A percentile compares a stretch with the other conserved stretches of the same genome.
phyloP scores from a whole-genome alignment of 1,140 invertebrate species.

The Sminthurides bifidus region DNA sequence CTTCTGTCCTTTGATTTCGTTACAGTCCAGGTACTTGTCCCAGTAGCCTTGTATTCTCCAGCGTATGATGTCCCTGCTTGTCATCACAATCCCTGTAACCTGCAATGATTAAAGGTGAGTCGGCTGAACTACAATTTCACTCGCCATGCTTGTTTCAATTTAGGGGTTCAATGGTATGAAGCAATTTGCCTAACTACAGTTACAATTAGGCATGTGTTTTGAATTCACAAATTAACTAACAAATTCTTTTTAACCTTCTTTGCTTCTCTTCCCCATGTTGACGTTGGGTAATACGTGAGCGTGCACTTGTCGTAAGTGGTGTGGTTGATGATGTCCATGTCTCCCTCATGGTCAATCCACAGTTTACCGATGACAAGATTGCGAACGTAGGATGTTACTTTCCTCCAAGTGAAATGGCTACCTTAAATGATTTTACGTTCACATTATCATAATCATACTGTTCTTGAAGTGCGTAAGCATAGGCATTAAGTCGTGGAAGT shows the following conservation, averaged over 20 bases:
- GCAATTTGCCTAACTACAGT: neutral
- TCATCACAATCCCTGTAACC: conserved; percentile 51
- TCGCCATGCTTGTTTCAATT: neutral
- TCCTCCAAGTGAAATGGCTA: conserved; percentile 53
- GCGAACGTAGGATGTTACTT: conserved; percentile 53
- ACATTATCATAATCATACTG: neutral
- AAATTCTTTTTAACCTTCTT: conserved; percentile 4
- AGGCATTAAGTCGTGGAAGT: neutral
- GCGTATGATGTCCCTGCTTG: conserved; percentile 41
- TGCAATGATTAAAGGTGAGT: conserved; percentile 30
- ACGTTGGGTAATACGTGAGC: conserved; percentile 10
- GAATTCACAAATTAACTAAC: neutral
- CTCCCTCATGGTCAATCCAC: conserved; percentile 57
- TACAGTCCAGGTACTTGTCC: conserved; percentile 5
- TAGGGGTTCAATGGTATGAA: neutral
- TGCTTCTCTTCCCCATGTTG: neutral
- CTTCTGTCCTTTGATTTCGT: neutral
- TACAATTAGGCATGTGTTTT: neutral
- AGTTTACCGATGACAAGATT: conserved; percentile 56
- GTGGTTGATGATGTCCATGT: conserved; percentile 53
- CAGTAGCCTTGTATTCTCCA: conserved; percentile 45
- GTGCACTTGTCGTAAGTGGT: conserved; percentile 13
- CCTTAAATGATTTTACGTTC: conserved; percentile 7
- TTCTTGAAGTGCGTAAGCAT: neutral
- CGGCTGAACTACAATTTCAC: neutral